phyloP scores from a whole-genome alignment of 2,113 vertebrate species.

The Notarius quadriscutis region DNA sequence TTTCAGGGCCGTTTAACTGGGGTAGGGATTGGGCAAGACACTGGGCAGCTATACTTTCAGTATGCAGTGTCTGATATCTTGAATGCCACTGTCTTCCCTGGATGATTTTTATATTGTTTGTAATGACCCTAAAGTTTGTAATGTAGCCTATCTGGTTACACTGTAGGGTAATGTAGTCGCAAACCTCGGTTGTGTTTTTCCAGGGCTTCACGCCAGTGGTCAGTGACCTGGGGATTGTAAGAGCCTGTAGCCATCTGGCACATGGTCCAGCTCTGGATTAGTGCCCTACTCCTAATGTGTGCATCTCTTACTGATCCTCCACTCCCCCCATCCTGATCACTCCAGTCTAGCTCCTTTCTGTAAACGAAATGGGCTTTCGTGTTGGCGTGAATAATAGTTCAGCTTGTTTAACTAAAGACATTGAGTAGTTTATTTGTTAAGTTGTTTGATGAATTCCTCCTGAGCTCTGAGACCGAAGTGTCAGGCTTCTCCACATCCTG shows the following conservation, averaged over 20 bases:
- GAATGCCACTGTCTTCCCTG: background rate
- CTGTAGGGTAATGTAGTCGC: background rate
- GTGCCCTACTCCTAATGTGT: background rate
- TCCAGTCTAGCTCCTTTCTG: background rate
- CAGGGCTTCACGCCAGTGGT: background rate
- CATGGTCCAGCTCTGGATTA: constrained; percentile 13
- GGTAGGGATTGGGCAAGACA: background rate
- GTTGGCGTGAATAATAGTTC: constrained; percentile 17
- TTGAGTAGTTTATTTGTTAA: constrained; percentile 40
- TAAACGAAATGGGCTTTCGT: background rate
- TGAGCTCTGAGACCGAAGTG: background rate
- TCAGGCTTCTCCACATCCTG: constrained; percentile 21
- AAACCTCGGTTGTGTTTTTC: background rate
- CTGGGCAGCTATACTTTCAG: background rate
- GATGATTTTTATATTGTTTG: background rate
- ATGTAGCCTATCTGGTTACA: background rate
- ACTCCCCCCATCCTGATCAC: background rate
- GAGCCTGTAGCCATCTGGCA: constrained; percentile 21
- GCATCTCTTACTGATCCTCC: background rate
- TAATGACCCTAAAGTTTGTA: background rate
- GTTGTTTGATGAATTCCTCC: constrained; percentile 19
- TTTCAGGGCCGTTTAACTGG: background rate
- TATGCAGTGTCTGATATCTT: background rate
- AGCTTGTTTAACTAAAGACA: constrained; percentile 21
- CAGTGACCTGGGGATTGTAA: constrained; percentile 8